Conservation (phyloP, 2,888 invertebrate species). For the Selenia dentaria region DNA sequence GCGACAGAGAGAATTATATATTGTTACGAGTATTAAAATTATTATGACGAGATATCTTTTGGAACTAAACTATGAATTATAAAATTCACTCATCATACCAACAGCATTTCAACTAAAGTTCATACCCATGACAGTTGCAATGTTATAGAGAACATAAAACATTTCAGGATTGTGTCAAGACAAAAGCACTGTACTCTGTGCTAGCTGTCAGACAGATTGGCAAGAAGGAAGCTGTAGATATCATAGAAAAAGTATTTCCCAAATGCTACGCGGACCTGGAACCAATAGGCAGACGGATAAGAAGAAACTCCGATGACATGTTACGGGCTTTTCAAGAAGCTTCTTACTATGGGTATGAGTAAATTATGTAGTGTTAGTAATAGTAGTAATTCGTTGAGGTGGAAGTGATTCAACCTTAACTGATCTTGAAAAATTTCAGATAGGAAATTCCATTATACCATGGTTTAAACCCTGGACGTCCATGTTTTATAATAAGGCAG, state of each 20-base stretch:
- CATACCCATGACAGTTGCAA: too few species aligned
- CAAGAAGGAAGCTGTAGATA: constrained; percentile 88
- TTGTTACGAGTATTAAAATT: too few species aligned
- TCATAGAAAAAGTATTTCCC: constrained; percentile 94
- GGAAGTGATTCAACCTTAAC: constrained; percentile 21
- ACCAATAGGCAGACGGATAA: constrained; percentile 92
- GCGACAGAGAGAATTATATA: too few species aligned
- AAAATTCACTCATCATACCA: too few species aligned
- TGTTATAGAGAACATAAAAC: too few species aligned
- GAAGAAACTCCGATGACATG: constrained; percentile 91
- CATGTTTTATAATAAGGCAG: too few species aligned
- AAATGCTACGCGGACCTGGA: constrained; percentile 97
- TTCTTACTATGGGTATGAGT: constrained; percentile 91
- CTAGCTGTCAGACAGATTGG: constrained; percentile 91
- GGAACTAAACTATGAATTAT: too few species aligned
- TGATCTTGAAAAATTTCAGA: too few species aligned
- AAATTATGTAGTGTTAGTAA: constrained; percentile 11
- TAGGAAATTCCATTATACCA: too few species aligned
- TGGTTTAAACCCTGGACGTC: too few species aligned
- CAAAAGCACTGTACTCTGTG: constrained; percentile 93
- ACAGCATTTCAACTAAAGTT: too few species aligned
- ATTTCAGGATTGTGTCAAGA: constrained; percentile 93
- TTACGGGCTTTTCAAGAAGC: constrained; percentile 90
- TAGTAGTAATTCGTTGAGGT: constrained; percentile 7
- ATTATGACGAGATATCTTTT: too few species aligned